Evolutionary conservation across 2,888 invertebrate genomes (phyloP).

Genomic region (Polylopha cassiicola): DNA sequence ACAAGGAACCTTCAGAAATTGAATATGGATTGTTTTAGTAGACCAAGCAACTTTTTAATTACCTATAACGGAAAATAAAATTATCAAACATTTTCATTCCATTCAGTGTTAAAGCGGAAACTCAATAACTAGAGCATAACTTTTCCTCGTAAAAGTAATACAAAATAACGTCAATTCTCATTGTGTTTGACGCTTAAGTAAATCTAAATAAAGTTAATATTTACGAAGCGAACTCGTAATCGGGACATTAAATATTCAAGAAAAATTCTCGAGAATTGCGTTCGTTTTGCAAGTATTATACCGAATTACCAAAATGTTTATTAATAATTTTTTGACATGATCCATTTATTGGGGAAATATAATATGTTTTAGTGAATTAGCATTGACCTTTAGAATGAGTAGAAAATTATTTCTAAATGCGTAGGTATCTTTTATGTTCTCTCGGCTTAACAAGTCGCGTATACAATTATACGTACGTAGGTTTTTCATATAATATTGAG

Average conservation of each 20-base stretch:
- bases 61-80: background rate
- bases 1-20: too few species aligned
- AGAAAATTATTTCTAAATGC: too few species aligned
- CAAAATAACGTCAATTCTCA: slow-evolving; percentile 27
- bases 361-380: too few species aligned
- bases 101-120: background rate
- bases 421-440: too few species aligned
- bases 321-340: slow-evolving; percentile 14
- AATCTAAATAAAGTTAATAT: slow-evolving; percentile 32
- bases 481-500: too few species aligned
- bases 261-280: slow-evolving; percentile 28
- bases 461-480: too few species aligned
- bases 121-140: slow-evolving; percentile 6
- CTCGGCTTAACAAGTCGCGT: too few species aligned
- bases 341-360: slow-evolving; percentile 1
- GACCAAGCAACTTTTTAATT: slow-evolving; percentile 9
- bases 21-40: too few species aligned
- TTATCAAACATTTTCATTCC: too few species aligned
- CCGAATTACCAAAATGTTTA: slow-evolving; percentile 32
- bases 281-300: slow-evolving; percentile 27
- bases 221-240: slow-evolving; percentile 27
- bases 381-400: too few species aligned
- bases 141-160: slow-evolving; percentile 25
- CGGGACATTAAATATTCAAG: slow-evolving; percentile 32
- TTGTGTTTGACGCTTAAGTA: slow-evolving; percentile 27